Conservation (phyloP, 1,140 invertebrate species). For the Drosophila pseudoananassae region DNA sequence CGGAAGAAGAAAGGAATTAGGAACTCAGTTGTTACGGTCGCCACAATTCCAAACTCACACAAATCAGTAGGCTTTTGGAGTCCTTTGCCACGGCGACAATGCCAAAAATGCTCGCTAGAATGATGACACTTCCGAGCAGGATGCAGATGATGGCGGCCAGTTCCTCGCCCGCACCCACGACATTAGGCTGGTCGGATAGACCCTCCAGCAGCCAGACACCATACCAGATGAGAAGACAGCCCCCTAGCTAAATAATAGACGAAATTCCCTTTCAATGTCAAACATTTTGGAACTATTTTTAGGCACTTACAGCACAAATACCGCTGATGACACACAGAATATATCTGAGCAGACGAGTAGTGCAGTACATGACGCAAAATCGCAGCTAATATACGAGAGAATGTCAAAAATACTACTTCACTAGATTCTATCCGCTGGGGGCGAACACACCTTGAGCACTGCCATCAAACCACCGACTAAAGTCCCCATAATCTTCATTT, state of each 20-base stretch:
- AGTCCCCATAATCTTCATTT: conserved; percentile 72
- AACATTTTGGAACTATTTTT: conserved; percentile 13
- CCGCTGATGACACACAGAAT: conserved; percentile 60
- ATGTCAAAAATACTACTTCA: conserved; percentile 24
- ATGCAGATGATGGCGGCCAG: conserved; percentile 60
- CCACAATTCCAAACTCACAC: conserved; percentile 41
- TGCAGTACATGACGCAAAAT: conserved; percentile 61
- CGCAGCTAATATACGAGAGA: conserved; percentile 6
- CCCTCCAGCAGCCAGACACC: conserved; percentile 71
- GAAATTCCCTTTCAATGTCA: conserved; percentile 51
- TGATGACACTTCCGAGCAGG: conserved; percentile 64
- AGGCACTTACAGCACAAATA: conserved; percentile 67
- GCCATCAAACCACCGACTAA: conserved; percentile 58
- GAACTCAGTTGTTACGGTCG: neutral
- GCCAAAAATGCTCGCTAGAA: conserved; percentile 62
- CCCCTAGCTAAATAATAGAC: conserved; percentile 52
- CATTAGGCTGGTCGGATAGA: conserved; percentile 29
- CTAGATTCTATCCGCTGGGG: conserved; percentile 25
- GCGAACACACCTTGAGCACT: conserved; percentile 62
- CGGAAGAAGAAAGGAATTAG: neutral
- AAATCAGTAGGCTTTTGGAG: conserved; percentile 62
- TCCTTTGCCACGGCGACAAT: conserved; percentile 51
- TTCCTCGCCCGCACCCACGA: conserved; percentile 54
- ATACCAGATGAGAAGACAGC: conserved; percentile 73
- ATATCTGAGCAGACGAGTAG: conserved; percentile 54